Conservation (phyloP, 2,888 invertebrate genomes). For the Hemistola chrysoprasaria region DNA sequence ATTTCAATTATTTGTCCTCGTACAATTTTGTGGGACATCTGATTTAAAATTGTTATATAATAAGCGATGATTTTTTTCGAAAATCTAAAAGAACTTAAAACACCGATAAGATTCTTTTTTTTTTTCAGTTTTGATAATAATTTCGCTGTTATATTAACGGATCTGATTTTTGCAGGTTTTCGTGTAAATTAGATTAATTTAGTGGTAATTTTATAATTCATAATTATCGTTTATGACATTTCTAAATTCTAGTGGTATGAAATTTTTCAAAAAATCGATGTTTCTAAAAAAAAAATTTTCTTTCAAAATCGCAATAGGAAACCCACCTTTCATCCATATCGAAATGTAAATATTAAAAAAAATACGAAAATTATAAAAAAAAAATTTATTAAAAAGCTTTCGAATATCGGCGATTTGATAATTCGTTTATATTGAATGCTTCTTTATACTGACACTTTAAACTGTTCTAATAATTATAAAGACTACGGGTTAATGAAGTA, state of each 20-base stretch:
- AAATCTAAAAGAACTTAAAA: slow-evolving; percentile 5
- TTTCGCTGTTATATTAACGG: slow-evolving; percentile 11
- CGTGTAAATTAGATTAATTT: slow-evolving; percentile 18
- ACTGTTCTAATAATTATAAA: too few relatives aligned
- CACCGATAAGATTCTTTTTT: slow-evolving; percentile 1
- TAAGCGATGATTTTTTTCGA: slow-evolving; percentile 4
- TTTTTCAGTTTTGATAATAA: slow-evolving; percentile 1
- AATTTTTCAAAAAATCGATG: slow-evolving; percentile 9
- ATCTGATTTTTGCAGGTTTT: slow-evolving; percentile 25
- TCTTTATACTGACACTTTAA: too few relatives aligned
- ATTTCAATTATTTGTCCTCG: background rate
- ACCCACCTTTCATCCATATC: slow-evolving; percentile 13
- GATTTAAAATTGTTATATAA: slow-evolving; percentile 2
- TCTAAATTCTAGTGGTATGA: slow-evolving; percentile 1
- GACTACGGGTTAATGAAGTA: too few relatives aligned
- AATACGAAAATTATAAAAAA: slow-evolving; percentile 20
- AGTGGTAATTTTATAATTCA: slow-evolving; percentile 14
- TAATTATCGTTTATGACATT: slow-evolving; percentile 13
- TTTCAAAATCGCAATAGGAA: slow-evolving; percentile 1
- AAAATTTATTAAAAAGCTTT: slow-evolving; percentile 25
- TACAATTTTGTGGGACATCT: slow-evolving; percentile 2
- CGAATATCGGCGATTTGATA: slow-evolving; percentile 24
- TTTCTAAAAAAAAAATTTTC: slow-evolving; percentile 1
- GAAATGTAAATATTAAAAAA: slow-evolving; percentile 9
- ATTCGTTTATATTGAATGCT: too few relatives aligned